phyloP scores from a whole-genome alignment of 2,797 vertebrate genomes.

The Sandelia bainsii region DNA sequence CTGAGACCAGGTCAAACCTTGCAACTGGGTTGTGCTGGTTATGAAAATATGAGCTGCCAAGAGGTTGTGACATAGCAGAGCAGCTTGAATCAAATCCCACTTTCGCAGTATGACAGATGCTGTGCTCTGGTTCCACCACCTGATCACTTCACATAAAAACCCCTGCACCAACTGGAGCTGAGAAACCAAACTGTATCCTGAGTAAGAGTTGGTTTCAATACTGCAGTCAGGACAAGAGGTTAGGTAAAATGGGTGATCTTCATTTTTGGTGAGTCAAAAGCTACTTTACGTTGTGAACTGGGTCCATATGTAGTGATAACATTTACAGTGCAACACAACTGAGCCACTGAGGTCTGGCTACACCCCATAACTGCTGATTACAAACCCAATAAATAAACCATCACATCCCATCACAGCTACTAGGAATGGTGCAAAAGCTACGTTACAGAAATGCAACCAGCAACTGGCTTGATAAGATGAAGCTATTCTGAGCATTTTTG shows the following conservation, averaged over 20 bases:
- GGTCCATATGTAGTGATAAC: background rate
- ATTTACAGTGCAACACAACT: background rate
- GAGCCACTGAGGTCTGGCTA: background rate
- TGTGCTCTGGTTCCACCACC: slow-evolving; percentile 36
- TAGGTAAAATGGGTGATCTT: background rate
- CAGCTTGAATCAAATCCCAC: slow-evolving; percentile 49
- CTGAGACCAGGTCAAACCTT: slow-evolving; percentile 3
- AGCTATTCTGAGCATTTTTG: background rate
- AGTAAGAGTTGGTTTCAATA: background rate
- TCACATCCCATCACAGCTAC: background rate
- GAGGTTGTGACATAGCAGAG: slow-evolving; percentile 39
- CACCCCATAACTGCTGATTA: background rate
- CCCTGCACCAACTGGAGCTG: background rate
- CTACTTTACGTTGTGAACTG: background rate
- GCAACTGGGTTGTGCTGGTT: slow-evolving; percentile 4
- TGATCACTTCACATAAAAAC: slow-evolving; percentile 21
- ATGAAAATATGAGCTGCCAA: slow-evolving; percentile 37
- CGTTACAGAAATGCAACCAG: too few species aligned
- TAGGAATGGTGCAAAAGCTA: too few species aligned
- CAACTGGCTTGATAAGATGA: too few species aligned
- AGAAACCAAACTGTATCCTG: background rate
- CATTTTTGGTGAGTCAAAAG: background rate
- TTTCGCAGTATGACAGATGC: slow-evolving; percentile 24
- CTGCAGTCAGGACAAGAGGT: background rate
- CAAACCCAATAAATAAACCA: background rate